Percentiles rank a stretch among this genome's conserved stretches.
Evolutionary conservation across 2,113 vertebrate genomes (phyloP).

Genomic region (Lagopus leucura): DNA sequence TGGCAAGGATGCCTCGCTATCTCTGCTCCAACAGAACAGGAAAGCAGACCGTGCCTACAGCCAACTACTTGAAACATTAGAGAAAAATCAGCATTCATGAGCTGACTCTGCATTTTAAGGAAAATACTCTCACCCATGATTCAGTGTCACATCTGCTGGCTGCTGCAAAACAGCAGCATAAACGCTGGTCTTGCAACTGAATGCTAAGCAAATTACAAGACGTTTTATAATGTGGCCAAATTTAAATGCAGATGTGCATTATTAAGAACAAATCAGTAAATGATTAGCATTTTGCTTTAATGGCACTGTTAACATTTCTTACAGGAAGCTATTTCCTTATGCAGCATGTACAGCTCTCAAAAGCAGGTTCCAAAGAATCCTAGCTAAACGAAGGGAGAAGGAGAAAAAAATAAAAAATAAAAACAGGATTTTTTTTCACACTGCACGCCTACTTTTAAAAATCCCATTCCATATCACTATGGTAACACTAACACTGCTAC

Average conservation of each 20-base stretch:
- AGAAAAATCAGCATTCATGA: neutral
- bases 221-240: neutral
- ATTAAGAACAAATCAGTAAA: neutral
- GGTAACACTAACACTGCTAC: neutral
- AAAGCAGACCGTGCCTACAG: neutral
- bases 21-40: neutral
- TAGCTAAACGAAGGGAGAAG: neutral
- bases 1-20: neutral
- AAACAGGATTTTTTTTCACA: neutral
- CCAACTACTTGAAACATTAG: neutral
- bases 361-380: neutral
- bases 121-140: neutral
- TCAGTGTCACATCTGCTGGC: neutral
- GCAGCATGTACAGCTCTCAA: neutral
- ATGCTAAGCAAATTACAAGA: neutral
- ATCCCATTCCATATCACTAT: neutral
- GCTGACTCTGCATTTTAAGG: neutral
- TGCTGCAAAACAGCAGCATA: neutral
- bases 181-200: neutral
- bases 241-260: neutral
- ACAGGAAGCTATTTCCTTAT: neutral
- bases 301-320: neutral
- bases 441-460: neutral
- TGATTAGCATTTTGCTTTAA: neutral
- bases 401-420: neutral